Evolutionary conservation across 2,797 vertebrate species (phyloP), one percentile per base, ranked within the genome.

Genomic region (Pachyuromys duprasi): DNA sequence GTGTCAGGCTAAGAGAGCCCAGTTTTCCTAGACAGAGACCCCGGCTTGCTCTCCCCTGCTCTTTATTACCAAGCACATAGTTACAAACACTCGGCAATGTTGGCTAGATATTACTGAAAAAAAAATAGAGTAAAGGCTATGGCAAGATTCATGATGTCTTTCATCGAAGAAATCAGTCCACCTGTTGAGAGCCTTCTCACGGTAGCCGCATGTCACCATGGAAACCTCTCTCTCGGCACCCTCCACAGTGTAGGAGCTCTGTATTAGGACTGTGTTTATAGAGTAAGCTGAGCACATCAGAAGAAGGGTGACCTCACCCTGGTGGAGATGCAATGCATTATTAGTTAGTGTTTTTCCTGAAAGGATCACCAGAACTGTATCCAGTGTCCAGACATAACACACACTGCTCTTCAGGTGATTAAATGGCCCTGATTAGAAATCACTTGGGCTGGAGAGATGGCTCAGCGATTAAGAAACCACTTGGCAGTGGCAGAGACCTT

Each of bases 11-110:
- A 31, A 63, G 18, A 4, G 33, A 36, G 14, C 26, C 14, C 3
- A 4, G 11, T 33, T 78, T 17, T 60, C 60, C 28, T 1, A 24
- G 36, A 20, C 2, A 28, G 31, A 49, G 0, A 8, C 62, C 39
- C 1, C 2, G 3, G 4, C 13, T 11, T 24, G 1, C 8, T 60
- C 1, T 4, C 3, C n/a, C 31, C 22, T 17, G 39, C 15, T 53
- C 79, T 42, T 15, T 11, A 36, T 33, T 7, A 1, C 49, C 4
- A 45, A 15, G 28, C 33, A 36, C 28, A 0, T 31, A 2, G 33
- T 17, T 28, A n/a, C 24, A 57, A 31, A 3, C 22, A 18, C 26
- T 70, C 39, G 9, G 24, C 0, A 42, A 9, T 9, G 26, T n/a
- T 57, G 28, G 18, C 11, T 57, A 60, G 14, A 9, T 83, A 28